These are phyloP conservation scores for Petroica traversi DNA, from an alignment of 2,113 vertebrate genomes.

Conservation along the genomic window DNA sequence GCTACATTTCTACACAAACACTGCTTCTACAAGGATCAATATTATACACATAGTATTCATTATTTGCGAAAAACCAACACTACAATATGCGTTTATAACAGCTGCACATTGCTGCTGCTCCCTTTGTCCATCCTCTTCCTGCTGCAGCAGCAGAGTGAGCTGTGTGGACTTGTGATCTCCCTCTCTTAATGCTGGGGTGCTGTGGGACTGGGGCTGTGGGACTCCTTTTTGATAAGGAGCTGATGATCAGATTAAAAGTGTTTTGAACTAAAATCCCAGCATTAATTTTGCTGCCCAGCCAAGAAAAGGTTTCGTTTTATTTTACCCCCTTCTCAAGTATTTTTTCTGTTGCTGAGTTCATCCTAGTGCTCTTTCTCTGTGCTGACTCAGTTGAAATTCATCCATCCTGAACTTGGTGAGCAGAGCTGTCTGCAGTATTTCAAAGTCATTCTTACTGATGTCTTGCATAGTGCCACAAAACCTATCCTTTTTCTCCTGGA, in stretches of 20 bases:
- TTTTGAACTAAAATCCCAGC: not conserved
- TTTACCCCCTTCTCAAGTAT: not conserved
- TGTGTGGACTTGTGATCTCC: fast-evolving
- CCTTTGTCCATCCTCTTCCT: fast-evolving
- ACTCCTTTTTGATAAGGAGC: not conserved
- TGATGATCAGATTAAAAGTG: not conserved
- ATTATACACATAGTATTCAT: too few relatives aligned
- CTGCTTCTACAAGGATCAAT: too few relatives aligned
- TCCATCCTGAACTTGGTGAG: not conserved
- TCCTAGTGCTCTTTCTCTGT: not conserved
- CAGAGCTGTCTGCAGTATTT: not conserved
- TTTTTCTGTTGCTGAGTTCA: not conserved
- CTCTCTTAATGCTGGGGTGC: fast-evolving
- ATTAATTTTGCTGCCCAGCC: not conserved
- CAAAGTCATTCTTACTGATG: not conserved
- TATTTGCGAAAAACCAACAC: too few relatives aligned
- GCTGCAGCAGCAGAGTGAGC: not conserved
- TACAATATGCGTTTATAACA: too few relatives aligned
- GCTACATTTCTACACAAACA: too few relatives aligned
- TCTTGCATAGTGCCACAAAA: not conserved
- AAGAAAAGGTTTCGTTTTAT: not conserved
- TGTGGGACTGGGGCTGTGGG: not conserved
- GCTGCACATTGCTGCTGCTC: not conserved
- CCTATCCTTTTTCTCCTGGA: not conserved
- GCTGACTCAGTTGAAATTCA: not conserved